Conservation (phyloP, 2,888 invertebrate genomes). For the Norana najaformis region DNA sequence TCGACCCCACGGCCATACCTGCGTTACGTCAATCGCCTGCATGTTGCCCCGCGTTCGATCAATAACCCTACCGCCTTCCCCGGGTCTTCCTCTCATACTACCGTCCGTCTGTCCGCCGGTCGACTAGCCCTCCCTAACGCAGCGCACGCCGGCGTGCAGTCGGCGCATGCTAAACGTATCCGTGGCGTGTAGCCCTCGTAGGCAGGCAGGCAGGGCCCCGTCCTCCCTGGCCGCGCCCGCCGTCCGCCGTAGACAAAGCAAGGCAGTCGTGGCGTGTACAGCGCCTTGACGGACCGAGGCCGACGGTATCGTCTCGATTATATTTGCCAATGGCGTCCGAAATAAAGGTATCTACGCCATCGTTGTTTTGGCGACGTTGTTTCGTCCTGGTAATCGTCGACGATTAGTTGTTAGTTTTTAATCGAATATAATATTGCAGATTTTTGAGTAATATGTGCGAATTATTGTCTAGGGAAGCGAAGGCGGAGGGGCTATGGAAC, state of each 20-base stretch:
- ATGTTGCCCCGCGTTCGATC: not conserved
- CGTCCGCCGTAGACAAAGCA: not conserved
- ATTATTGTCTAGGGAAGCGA: not conserved
- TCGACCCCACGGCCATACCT: not conserved
- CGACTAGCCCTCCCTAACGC: not conserved
- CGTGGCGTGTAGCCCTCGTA: not conserved
- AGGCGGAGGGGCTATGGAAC: not conserved
- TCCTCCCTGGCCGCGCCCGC: not conserved
- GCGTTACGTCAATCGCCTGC: not conserved
- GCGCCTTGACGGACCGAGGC: too few species aligned
- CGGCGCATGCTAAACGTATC: not conserved
- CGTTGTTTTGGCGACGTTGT: too few species aligned
- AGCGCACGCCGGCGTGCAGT: too few species aligned
- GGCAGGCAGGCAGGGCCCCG: constrained; percentile 1
- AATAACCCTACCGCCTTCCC: not conserved
- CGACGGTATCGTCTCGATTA: not conserved
- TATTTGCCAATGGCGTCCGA: not conserved
- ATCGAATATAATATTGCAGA: not conserved
- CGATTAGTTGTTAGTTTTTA: not conserved
- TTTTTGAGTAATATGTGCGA: not conserved
- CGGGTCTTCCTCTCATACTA: too few species aligned
- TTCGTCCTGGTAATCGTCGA: not conserved
- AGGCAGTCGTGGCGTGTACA: not conserved
- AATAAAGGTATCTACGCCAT: not conserved
- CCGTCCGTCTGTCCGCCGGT: too few species aligned